These are phyloP conservation scores for Catharus minimus DNA, from an alignment of 2,113 vertebrate species.

Conservation along the genomic window DNA sequence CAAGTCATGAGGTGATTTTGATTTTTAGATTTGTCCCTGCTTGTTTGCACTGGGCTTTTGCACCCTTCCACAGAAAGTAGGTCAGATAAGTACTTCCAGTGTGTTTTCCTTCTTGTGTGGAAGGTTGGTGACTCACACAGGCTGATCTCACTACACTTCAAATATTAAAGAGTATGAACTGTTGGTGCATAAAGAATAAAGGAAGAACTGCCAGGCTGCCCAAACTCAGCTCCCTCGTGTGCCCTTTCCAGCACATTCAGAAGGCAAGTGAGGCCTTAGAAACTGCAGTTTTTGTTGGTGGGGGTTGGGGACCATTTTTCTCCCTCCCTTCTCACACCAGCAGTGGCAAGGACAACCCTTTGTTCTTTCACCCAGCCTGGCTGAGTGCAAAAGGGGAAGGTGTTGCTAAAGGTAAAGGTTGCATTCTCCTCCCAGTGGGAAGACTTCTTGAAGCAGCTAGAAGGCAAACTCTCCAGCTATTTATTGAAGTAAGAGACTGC, in stretches of 20 bases:
- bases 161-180: not conserved
- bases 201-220: not conserved
- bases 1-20: not conserved
- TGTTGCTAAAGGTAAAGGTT: not conserved
- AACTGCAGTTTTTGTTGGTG: not conserved
- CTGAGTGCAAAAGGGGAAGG: not conserved
- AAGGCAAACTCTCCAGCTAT: not conserved
- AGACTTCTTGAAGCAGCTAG: not conserved
- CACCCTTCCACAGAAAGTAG: not conserved
- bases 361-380: not conserved
- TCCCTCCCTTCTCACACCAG: not conserved
- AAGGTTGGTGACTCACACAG: not conserved
- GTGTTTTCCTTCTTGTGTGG: not conserved
- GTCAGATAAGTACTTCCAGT: conserved; percentile 3
- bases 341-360: not conserved
- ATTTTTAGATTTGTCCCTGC: conserved; percentile 22
- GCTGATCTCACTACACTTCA: not conserved
- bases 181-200: not conserved
- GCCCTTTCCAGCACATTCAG: not conserved
- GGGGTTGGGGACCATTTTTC: not conserved
- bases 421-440: not conserved
- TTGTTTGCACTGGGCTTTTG: conserved; percentile 17
- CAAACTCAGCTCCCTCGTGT: not conserved
- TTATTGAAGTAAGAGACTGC: not conserved
- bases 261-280: not conserved